phyloP scores from a whole-genome alignment of 2,888 invertebrate genomes.

The Chymomyza fuscimana region DNA sequence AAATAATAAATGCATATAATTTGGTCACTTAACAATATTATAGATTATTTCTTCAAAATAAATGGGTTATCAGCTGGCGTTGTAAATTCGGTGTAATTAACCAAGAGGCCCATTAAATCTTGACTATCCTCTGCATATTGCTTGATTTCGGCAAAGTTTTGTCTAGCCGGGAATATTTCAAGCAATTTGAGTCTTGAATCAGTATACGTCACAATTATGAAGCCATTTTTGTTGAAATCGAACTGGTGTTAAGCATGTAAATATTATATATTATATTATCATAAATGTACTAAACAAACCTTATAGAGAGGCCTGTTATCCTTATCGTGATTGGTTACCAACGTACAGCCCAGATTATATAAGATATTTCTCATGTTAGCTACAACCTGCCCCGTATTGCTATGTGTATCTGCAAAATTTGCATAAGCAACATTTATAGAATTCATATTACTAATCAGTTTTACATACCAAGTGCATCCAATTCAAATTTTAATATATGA shows the following conservation, averaged over 20 bases:
- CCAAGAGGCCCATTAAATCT: slow-evolving; percentile 44
- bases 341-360: slow-evolving; percentile 14
- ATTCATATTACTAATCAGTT: too few relatives aligned
- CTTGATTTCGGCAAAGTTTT: slow-evolving; percentile 30
- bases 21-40: not conserved
- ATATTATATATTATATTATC: not conserved
- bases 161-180: slow-evolving; percentile 30
- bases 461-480: slow-evolving; percentile 11
- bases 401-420: not conserved
- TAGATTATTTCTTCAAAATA: not conserved
- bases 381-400: not conserved
- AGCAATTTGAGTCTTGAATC: slow-evolving; percentile 13
- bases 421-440: not conserved
- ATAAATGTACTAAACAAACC: not conserved
- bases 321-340: not conserved
- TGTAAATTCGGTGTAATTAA: slow-evolving; percentile 5
- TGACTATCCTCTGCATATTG: slow-evolving; percentile 26
- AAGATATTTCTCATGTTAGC: slow-evolving; percentile 5
- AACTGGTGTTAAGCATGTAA: not conserved
- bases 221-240: not conserved
- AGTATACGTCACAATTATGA: slow-evolving; percentile 5
- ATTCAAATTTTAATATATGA: not conserved
- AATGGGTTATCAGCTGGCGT: not conserved
- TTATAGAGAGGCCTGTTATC: slow-evolving; percentile 11
- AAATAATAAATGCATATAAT: not conserved